These are phyloP conservation scores for Falco novaeseelandiae DNA, from an alignment of 2,797 vertebrate genomes.

Conservation along the genomic window DNA sequence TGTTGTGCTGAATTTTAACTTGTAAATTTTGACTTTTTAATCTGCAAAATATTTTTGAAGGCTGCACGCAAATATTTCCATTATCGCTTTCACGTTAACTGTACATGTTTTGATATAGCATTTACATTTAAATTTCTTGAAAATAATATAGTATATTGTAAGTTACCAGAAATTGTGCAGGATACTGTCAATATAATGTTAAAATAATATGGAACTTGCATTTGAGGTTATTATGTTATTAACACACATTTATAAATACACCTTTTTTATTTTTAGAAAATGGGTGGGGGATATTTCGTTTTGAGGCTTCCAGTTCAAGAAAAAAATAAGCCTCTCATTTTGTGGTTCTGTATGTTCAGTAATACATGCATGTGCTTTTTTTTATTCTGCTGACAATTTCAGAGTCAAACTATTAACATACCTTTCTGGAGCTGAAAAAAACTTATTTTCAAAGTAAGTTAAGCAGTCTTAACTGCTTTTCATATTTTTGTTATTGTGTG, in stretches of 20 bases:
- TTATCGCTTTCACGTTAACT: background rate
- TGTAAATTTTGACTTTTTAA: background rate
- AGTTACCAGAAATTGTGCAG: background rate
- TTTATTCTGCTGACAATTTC: background rate
- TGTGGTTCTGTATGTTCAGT: background rate
- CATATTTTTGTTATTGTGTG: background rate
- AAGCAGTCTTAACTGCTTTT: background rate
- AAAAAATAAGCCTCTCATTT: background rate
- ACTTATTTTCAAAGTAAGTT: background rate
- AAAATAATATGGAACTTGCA: background rate
- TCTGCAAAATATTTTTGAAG: background rate
- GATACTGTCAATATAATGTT: background rate
- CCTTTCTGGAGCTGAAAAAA: background rate
- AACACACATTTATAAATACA: background rate
- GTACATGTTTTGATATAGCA: background rate
- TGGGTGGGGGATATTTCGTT: background rate
- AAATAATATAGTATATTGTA: background rate
- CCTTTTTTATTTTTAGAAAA: background rate
- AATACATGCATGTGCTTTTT: background rate
- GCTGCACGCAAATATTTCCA: background rate
- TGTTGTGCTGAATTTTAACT: background rate
- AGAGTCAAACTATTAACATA: background rate
- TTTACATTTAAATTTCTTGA: background rate
- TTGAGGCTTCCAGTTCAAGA: background rate
- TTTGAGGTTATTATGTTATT: background rate